Evolutionary conservation across 2,888 invertebrate species (phyloP), one percentile per base, ranked within the genome.

Genomic region (Drosophila tripunctata): DNA sequence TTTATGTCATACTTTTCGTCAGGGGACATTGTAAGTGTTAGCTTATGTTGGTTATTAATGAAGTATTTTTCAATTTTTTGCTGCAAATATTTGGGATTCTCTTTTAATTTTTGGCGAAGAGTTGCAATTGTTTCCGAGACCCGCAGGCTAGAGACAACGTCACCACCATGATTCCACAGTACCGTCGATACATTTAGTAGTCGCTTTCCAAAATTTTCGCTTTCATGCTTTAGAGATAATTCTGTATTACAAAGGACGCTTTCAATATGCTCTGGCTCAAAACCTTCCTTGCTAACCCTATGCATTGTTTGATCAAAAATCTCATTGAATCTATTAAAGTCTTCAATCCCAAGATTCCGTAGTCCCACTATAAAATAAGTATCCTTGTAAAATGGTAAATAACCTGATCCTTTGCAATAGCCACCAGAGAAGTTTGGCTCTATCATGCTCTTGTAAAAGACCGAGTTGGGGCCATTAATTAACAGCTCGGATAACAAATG

Each of bases 371-470:
- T 94, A 91, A 98, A 98, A 51, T 95, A 93, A 0, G 96, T 95
- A 81, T 98, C 97, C 88, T 95, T 94, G 1, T 95, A 95, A 87
- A 96, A 94, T 22, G 94, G 93, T 87, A 96, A 96, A 88, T 93
- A 96, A 10, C 97, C 98, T 0, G 96, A 96, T 10, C 94, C 93
- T 0, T 96, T 94, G 52, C 96, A 95, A 89, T 96, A 98, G 8
- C 97, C 97, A 21, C 96, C 96, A 0, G 97, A 97, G 79, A 98
- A 95, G 79, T 96, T 96, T 1, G 96, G 95, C 88, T 98, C 98
- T 21, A 99, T 94, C 27, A 98, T 92, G 63, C 95, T 94, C 89
- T 96, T 96, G 89, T 98, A 98, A 91, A 99, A 98, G 0, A 97
- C 95, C 0, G 98, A 95, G 89, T 96, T 98, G 0, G 98, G 97